phyloP scores from a whole-genome alignment of 1,140 invertebrate genomes.

The Procambarus clarkii region DNA sequence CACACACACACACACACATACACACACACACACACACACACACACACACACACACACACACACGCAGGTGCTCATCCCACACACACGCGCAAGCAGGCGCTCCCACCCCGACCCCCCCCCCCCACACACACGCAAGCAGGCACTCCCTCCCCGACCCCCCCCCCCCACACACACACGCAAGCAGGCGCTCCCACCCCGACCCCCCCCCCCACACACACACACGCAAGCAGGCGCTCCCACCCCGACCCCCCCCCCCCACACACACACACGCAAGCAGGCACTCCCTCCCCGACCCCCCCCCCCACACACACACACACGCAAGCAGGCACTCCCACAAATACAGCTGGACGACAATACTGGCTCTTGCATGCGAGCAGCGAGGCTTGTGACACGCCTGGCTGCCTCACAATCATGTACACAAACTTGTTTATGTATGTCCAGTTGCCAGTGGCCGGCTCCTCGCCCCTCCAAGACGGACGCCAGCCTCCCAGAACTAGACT shows the following conservation, averaged over 20 bases:
- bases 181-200: too few relatives aligned
- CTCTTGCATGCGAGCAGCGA: neutral
- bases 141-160: too few relatives aligned
- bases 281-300: too few relatives aligned
- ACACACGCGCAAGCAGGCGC: too few relatives aligned
- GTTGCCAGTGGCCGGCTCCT: neutral
- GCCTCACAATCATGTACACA: constrained; percentile 39
- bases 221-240: too few relatives aligned
- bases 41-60: constrained; percentile 25
- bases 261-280: too few relatives aligned
- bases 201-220: too few relatives aligned
- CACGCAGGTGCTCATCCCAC: too few relatives aligned
- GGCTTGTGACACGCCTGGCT: constrained; percentile 16
- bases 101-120: too few relatives aligned
- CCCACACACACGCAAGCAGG: too few relatives aligned
- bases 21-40: constrained; percentile 10
- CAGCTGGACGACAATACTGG: constrained; percentile 4
- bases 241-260: too few relatives aligned
- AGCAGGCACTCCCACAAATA: neutral
- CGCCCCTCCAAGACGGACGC: neutral
- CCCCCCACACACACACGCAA: too few relatives aligned
- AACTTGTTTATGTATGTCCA: neutral
- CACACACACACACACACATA: neutral
- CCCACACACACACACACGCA: constrained; percentile 34
- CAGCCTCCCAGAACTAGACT: neutral